Evolutionary conservation across 2,797 vertebrate species (phyloP), one percentile per base, ranked within the genome.

Genomic region (Eospalax fontanierii): DNA sequence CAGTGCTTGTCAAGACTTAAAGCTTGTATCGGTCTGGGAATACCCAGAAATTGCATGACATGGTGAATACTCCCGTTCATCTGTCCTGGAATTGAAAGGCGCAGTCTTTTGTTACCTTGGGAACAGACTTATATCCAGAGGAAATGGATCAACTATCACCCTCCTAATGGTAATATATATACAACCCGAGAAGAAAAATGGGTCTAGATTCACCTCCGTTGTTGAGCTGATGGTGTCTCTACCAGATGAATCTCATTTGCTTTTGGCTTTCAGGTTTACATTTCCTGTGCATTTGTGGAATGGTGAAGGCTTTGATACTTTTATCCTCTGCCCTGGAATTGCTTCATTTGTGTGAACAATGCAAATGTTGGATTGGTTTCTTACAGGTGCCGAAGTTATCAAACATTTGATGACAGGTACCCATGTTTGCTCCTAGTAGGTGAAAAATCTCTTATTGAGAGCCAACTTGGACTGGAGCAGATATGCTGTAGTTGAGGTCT

Each of bases 71-170:
- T 46, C 73, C 50, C 78, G 87, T 97, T 97, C 96, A 95, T 94
- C 90, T 96, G 92, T 93, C 90, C 88, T 91, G 40, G 35, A 84
- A 88, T 92, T 96, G 78, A 97, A 93, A 98, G 87, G 59, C 8
- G 14, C 18, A 38, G 61, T 87, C 8, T 82, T 65, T 38, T 84
- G 97, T 98, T 95, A 90, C 97, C 96, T 94, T 88, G 97, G 97
- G 96, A 97, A 98, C 96, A 95, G 80, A 57, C 30, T 96, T 92
- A 63, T n/a, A 91, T 89, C 59, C 78, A 82, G 84, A 96, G n/a
- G 80, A 94, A 96, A 91, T 26, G 11, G 81, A 92, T 93, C 87
- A 16, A 79, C 35, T 80, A 33, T 33, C 76, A 91, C 38, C 28
- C 18, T 92, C 74, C 90, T 88, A 89, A 87, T 85, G 76, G 89